Percentiles rank a stretch among this genome's conserved stretches.
These are phyloP conservation scores for Lutjanus argentimaculatus DNA, from an alignment of 2,797 vertebrate genomes.

Conservation along the genomic window DNA sequence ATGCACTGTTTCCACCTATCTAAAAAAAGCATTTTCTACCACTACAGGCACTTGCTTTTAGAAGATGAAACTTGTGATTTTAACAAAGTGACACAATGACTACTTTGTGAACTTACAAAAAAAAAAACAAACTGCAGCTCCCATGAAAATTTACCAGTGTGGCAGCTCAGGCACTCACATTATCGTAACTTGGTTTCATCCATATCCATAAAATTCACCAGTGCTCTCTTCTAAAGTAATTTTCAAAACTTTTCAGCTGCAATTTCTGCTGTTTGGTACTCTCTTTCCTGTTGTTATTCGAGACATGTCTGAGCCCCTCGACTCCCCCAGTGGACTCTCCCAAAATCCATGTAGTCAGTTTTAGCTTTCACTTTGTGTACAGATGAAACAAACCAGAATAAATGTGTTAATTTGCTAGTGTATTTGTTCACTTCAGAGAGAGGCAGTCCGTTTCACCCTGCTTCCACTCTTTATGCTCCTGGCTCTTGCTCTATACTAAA, in stretches of 20 bases:
- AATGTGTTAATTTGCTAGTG: background rate
- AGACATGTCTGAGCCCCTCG: background rate
- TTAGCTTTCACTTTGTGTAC: background rate
- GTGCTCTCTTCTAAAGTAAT: background rate
- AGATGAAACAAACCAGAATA: background rate
- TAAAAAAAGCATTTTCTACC: background rate
- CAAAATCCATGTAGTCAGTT: background rate
- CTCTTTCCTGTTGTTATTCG: background rate
- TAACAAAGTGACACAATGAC: background rate
- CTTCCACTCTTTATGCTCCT: background rate
- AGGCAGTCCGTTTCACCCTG: too few relatives aligned
- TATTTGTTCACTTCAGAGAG: background rate
- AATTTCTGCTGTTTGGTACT: background rate
- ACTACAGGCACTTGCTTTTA: background rate
- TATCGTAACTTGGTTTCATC: background rate
- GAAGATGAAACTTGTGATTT: background rate
- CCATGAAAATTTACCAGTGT: background rate
- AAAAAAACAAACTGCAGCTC: background rate
- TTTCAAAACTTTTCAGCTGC: background rate
- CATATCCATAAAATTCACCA: background rate
- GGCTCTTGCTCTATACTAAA: too few relatives aligned
- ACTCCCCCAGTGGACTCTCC: too few relatives aligned
- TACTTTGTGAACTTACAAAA: background rate
- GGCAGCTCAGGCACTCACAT: too few relatives aligned
- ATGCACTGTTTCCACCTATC: background rate